A percentile compares a stretch with the other conserved stretches of the same genome.
phyloP scores from a whole-genome alignment of 1,140 invertebrate species.

The Aethina tumida region DNA sequence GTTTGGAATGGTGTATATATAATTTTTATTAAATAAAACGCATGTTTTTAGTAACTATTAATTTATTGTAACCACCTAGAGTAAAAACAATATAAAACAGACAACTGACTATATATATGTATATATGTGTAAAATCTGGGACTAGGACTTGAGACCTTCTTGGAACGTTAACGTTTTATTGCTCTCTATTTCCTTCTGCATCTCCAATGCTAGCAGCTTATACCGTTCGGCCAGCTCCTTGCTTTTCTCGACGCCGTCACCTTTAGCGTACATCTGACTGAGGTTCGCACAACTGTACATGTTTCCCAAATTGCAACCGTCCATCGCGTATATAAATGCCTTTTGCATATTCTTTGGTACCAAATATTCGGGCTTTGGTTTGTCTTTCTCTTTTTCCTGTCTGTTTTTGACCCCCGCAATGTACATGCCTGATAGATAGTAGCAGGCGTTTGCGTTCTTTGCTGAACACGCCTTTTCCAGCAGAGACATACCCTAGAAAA shows the following conservation, averaged over 20 bases:
- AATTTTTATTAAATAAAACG: no score
- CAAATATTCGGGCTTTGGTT: slow-evolving; percentile 34
- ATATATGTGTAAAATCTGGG: no score
- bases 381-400: slow-evolving; percentile 31
- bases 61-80: no score
- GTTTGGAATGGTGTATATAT: no score
- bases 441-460: slow-evolving; percentile 66
- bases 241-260: slow-evolving; percentile 62
- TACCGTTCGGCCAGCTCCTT: slow-evolving; percentile 57
- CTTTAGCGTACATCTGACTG: slow-evolving; percentile 68
- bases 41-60: no score
- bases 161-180: slow-evolving; percentile 53
- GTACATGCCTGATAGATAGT: slow-evolving; percentile 67
- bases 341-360: slow-evolving; percentile 62
- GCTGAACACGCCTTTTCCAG: slow-evolving; percentile 61
- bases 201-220: slow-evolving; percentile 54
- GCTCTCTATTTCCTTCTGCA: slow-evolving; percentile 55
- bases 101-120: no score
- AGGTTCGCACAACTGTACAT: slow-evolving; percentile 80
- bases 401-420: slow-evolving; percentile 54
- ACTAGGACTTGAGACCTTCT: no score
- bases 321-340: slow-evolving; percentile 63
- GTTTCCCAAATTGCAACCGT: slow-evolving; percentile 70
- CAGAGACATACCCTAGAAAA: slow-evolving; percentile 47
- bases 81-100: no score